A percentile compares a stretch with the other conserved stretches of the same genome.
These are phyloP conservation scores for Anthophora plumipes DNA, from an alignment of 2,888 invertebrate species.

Conservation along the genomic window DNA sequence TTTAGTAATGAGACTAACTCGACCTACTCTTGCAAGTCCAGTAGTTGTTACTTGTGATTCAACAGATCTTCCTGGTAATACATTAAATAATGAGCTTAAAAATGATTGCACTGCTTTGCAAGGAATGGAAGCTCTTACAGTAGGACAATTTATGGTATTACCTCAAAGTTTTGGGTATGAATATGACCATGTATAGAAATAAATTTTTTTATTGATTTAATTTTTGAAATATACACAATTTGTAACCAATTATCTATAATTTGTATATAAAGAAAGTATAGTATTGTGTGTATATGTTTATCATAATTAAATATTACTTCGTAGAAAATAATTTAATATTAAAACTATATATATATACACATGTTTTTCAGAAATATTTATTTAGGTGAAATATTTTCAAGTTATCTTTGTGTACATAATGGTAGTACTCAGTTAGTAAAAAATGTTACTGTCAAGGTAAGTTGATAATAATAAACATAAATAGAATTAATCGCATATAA, in stretches of 20 bases:
- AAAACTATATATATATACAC: background rate
- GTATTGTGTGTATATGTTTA: background rate
- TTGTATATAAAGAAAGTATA: background rate
- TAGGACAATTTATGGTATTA: slow-evolving; percentile 95
- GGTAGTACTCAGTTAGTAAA: slow-evolving; percentile 94
- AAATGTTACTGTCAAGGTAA: slow-evolving; percentile 93
- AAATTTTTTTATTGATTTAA: background rate
- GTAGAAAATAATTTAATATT: background rate
- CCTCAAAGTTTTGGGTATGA: slow-evolving; percentile 97
- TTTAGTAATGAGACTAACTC: slow-evolving; percentile 96
- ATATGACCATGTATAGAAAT: slow-evolving; percentile 4
- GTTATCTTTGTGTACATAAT: slow-evolving; percentile 98
- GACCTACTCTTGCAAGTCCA: slow-evolving; percentile 94
- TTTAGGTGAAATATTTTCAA: slow-evolving; percentile 98
- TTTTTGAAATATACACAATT: background rate
- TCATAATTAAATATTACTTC: background rate
- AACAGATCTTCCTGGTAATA: slow-evolving; percentile 93
- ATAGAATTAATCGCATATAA: background rate
- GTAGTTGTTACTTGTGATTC: slow-evolving; percentile 93
- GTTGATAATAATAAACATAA: slow-evolving; percentile 47
- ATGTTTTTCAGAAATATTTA: slow-evolving; percentile 92
- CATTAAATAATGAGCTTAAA: slow-evolving; percentile 91
- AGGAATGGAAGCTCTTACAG: slow-evolving; percentile 92
- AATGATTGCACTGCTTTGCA: slow-evolving; percentile 94
- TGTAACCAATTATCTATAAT: background rate